Evolutionary conservation across 2,113 vertebrate species (phyloP).

Genomic region (Nibea coibor): DNA sequence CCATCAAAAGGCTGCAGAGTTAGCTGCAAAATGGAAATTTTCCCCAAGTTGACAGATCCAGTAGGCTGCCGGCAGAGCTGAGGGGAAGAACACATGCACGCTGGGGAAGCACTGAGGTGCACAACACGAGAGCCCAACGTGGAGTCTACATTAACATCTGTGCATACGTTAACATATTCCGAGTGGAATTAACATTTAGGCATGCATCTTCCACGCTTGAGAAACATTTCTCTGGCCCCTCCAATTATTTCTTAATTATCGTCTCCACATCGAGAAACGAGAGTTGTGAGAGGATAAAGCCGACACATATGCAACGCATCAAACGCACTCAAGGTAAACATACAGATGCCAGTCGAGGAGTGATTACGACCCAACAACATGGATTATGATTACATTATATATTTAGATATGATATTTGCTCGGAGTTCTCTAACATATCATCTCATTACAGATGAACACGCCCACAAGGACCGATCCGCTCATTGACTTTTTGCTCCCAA

Average conservation of each 20-base stretch:
- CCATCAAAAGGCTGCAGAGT: constrained; percentile 93
- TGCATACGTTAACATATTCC: constrained; percentile 89
- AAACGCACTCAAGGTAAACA: constrained; percentile 41
- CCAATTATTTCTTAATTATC: constrained; percentile 94
- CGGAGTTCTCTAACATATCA: neutral
- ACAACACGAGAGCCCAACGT: constrained; percentile 59
- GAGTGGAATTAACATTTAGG: constrained; percentile 92
- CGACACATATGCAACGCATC: constrained; percentile 23
- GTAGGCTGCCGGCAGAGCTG: constrained; percentile 88
- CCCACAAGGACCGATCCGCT: neutral
- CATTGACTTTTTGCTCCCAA: neutral
- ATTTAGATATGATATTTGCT: neutral
- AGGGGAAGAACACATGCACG: constrained; percentile 80
- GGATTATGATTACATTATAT: neutral
- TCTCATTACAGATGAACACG: neutral
- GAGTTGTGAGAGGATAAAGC: constrained; percentile 31
- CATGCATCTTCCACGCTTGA: constrained; percentile 89
- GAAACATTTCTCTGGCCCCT: constrained; percentile 87
- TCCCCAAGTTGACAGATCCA: constrained; percentile 93
- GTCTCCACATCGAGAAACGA: constrained; percentile 75
- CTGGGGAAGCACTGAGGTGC: constrained; percentile 66
- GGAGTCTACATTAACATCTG: constrained; percentile 91
- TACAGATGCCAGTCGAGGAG: constrained; percentile 1
- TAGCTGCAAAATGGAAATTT: constrained; percentile 95
- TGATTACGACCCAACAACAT: neutral